Evolutionary conservation across 2,888 invertebrate genomes (phyloP).

Genomic region (Tiliacea aurago): DNA sequence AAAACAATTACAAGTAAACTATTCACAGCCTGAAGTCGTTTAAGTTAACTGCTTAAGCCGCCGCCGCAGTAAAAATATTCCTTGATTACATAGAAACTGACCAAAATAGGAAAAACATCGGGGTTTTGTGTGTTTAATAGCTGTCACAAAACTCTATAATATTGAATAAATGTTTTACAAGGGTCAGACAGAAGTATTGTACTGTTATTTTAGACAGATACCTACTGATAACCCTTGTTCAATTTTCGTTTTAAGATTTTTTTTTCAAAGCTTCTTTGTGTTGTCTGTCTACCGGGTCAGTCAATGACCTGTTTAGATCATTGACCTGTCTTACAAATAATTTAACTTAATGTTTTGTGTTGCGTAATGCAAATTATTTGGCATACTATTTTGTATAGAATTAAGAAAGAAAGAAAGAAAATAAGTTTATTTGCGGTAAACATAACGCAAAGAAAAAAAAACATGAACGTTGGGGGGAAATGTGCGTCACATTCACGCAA

Average conservation of each 20-base stretch:
- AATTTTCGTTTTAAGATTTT: neutral
- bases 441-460: too few relatives aligned
- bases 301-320: neutral
- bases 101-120: neutral
- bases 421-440: too few relatives aligned
- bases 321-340: slow-evolving; percentile 6
- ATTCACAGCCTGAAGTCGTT: neutral
- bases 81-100: neutral
- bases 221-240: neutral
- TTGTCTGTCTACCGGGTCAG: too few relatives aligned
- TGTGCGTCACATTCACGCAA: too few relatives aligned
- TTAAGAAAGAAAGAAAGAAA: too few relatives aligned
- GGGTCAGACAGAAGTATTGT: neutral
- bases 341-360: too few relatives aligned
- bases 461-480: too few relatives aligned
- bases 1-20: neutral
- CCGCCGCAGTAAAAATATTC: neutral
- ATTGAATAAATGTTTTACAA: neutral
- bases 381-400: too few relatives aligned
- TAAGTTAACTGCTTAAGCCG: too few relatives aligned
- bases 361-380: too few relatives aligned
- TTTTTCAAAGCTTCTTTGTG: neutral
- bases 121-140: neutral
- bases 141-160: neutral
- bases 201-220: neutral